A percentile compares a stretch with the other conserved stretches of the same genome.
phyloP scores from a whole-genome alignment of 2,888 invertebrate genomes.

The Drosophila limbata region DNA sequence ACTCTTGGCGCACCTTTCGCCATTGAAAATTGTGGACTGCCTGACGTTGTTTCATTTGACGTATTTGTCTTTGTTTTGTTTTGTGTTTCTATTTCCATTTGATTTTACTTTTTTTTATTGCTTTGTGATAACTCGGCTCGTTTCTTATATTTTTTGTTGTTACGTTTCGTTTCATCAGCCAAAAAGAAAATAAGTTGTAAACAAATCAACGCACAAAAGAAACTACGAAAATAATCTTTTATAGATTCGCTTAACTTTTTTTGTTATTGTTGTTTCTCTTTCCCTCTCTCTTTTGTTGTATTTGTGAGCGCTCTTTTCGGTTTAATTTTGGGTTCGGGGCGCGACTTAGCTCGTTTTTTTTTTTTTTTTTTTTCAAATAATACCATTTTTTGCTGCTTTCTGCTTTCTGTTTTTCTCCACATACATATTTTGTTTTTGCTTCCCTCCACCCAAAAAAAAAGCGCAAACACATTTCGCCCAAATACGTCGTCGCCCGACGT shows the following conservation, averaged over 20 bases:
- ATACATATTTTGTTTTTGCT: conserved; percentile 25
- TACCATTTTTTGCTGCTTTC: conserved; percentile 44
- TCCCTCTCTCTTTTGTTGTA: conserved; percentile 12
- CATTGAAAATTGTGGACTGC: conserved; percentile 40
- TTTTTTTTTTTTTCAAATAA: conserved; percentile 40
- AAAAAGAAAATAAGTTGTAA: conserved; percentile 79
- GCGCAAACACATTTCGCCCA: conserved; percentile 64
- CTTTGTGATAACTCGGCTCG: conserved; percentile 66
- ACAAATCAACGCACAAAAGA: conserved; percentile 80
- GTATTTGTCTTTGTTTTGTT: conserved; percentile 64
- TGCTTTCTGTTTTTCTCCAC: conserved; percentile 26
- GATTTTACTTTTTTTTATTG: conserved; percentile 55
- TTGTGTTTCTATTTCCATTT: conserved; percentile 63
- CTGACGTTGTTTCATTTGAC: conserved; percentile 46
- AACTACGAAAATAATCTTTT: conserved; percentile 81
- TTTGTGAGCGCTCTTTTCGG: conserved; percentile 21
- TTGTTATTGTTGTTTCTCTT: conserved; percentile 20
- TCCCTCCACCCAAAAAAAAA: conserved; percentile 29
- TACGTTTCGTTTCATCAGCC: conserved; percentile 62
- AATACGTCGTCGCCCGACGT: conserved; percentile 42
- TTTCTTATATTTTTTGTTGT: conserved; percentile 22
- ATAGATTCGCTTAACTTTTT: conserved; percentile 62
- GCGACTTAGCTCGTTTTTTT: conserved; percentile 30
- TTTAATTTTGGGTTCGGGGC: conserved; percentile 31
- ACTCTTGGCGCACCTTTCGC: conserved; percentile 32